Conservation (phyloP, 2,797 vertebrate species). For the Aphelocoma californica region DNA sequence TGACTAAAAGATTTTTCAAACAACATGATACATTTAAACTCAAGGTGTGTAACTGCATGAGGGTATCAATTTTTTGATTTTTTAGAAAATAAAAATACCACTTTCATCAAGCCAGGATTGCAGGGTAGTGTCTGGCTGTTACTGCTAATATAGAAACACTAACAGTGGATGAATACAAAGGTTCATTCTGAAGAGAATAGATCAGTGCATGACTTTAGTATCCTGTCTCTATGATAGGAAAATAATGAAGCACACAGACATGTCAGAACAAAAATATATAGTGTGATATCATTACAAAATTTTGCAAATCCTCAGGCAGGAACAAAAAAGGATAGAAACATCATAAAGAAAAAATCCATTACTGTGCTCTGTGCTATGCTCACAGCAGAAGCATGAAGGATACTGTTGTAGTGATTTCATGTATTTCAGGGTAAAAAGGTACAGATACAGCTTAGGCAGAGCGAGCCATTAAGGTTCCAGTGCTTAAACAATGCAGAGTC, state of each 20-base stretch:
- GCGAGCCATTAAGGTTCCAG: neutral
- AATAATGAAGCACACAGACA: neutral
- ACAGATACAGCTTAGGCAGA: neutral
- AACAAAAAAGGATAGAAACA: neutral
- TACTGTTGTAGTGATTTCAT: neutral
- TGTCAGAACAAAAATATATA: neutral
- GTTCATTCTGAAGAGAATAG: neutral
- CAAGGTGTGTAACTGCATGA: neutral
- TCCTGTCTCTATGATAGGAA: neutral
- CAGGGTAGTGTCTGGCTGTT: neutral
- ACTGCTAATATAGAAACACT: neutral
- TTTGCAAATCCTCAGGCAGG: neutral
- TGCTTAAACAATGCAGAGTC: neutral
- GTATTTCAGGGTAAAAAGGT: neutral
- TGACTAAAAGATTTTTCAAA: neutral
- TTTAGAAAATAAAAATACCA: neutral
- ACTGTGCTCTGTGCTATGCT: neutral
- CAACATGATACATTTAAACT: neutral
- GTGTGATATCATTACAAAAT: neutral
- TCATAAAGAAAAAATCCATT: neutral
- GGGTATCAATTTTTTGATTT: neutral
- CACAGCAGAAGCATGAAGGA: neutral
- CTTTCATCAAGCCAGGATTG: neutral
- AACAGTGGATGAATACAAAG: neutral
- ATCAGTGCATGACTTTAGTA: neutral